phyloP scores from a whole-genome alignment of 2,888 invertebrate species.

The Sarcophaga carnaria region DNA sequence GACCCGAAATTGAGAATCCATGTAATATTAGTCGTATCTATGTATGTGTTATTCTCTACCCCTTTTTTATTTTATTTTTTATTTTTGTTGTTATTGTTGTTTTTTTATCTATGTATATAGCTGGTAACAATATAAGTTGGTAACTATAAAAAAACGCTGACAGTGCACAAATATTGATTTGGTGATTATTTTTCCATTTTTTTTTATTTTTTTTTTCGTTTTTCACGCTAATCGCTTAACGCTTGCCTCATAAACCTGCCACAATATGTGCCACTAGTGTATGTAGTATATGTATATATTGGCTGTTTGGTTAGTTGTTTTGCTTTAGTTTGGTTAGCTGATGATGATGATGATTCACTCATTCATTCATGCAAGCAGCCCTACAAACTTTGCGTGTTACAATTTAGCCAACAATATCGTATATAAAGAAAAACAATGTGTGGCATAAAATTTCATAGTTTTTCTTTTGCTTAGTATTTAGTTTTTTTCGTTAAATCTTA shows the following conservation, averaged over 20 bases:
- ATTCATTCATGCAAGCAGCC: slow-evolving; percentile 8
- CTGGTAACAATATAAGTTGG: slow-evolving; percentile 15
- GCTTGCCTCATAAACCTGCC: neutral
- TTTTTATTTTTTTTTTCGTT: neutral
- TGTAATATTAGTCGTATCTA: no score
- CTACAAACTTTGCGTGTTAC: slow-evolving; percentile 48
- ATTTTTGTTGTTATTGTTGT: no score
- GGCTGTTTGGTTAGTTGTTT: neutral
- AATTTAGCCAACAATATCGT: neutral
- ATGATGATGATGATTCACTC: neutral
- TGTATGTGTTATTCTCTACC: no score
- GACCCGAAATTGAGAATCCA: no score
- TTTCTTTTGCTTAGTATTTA: slow-evolving; percentile 7
- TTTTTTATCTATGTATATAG: neutral
- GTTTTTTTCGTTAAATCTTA: neutral
- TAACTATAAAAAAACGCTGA: neutral
- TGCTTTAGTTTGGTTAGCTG: slow-evolving; percentile 11
- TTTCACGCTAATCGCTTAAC: neutral
- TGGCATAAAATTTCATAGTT: slow-evolving; percentile 16
- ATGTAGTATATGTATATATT: neutral
- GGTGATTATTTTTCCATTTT: slow-evolving; percentile 5
- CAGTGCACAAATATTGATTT: slow-evolving; percentile 49
- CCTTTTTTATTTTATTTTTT: no score
- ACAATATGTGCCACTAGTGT: slow-evolving; percentile 5
- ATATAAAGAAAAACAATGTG: slow-evolving; percentile 17